Conservation (phyloP, 2,888 invertebrate species). For the Meiosimyza decipiens region DNA sequence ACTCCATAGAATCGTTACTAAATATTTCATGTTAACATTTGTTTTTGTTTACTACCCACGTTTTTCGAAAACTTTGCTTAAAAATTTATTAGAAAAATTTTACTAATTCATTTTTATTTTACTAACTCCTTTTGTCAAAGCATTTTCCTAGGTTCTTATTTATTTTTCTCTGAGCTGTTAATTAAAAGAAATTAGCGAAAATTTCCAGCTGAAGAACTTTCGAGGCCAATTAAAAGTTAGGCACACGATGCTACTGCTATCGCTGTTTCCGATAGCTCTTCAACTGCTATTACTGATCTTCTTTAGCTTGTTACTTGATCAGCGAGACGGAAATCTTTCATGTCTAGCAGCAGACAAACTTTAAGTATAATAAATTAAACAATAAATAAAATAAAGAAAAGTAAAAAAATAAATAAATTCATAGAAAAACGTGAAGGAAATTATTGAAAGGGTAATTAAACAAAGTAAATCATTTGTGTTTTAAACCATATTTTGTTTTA, state of each 20-base stretch:
- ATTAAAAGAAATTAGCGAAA: conserved; percentile 6
- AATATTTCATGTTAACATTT: too few species aligned
- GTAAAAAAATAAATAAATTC: not conserved
- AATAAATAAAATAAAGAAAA: conserved; percentile 38
- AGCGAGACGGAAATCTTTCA: conserved; percentile 24
- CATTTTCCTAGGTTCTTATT: not conserved
- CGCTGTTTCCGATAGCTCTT: not conserved
- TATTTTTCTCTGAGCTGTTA: not conserved
- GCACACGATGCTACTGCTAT: not conserved
- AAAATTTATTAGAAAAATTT: conserved; percentile 7
- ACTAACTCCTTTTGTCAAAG: too few species aligned
- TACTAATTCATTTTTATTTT: conserved; percentile 28
- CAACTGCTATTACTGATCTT: not conserved
- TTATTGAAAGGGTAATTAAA: too few species aligned
- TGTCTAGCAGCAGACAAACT: not conserved
- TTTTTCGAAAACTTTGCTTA: too few species aligned
- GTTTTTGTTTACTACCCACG: too few species aligned
- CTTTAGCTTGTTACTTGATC: conserved; percentile 1
- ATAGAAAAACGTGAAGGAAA: too few species aligned
- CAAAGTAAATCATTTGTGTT: too few species aligned
- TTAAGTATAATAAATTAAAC: conserved; percentile 13
- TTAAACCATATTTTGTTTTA: too few species aligned
- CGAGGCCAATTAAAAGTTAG: conserved; percentile 30
- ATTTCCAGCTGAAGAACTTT: conserved; percentile 25
- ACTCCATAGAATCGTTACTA: too few species aligned